Conservation (phyloP, 2,113 vertebrate species). For the Mustela nigripes region DNA sequence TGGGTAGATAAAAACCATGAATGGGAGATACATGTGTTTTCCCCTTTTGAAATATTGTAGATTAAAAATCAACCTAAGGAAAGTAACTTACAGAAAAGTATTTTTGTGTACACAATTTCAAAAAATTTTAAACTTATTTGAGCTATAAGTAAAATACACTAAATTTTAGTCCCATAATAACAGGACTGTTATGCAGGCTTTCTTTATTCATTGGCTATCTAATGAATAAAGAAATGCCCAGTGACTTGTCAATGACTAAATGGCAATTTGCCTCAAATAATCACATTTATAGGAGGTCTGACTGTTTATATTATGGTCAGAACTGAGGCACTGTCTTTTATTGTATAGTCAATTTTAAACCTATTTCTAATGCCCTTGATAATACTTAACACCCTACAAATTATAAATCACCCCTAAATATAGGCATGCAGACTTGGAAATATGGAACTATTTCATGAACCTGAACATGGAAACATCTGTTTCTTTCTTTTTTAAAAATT, state of each 20-base stretch:
- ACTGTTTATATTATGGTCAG: not conserved
- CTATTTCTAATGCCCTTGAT: not conserved
- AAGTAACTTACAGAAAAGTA: not conserved
- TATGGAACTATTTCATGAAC: not conserved
- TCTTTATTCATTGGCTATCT: not conserved
- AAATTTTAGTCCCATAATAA: not conserved
- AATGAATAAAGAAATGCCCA: not conserved
- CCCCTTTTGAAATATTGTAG: not conserved
- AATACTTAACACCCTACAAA: not conserved
- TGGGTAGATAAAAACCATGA: not conserved
- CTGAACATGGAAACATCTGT: not conserved
- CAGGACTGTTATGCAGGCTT: not conserved
- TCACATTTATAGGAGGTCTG: not conserved
- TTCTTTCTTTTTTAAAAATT: too few relatives aligned
- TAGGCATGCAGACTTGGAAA: not conserved
- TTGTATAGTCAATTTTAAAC: slow-evolving; percentile 2
- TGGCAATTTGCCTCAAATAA: slow-evolving; percentile 27
- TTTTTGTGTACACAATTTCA: not conserved
- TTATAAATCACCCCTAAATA: not conserved
- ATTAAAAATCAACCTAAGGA: not conserved
- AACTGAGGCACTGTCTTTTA: slow-evolving; percentile 36
- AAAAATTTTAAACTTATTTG: not conserved
- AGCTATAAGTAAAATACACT: not conserved
- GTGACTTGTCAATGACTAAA: not conserved
- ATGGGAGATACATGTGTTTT: not conserved